Evolutionary conservation across 2,113 vertebrate species (phyloP).

Genomic region (Accipiter cooperii): DNA sequence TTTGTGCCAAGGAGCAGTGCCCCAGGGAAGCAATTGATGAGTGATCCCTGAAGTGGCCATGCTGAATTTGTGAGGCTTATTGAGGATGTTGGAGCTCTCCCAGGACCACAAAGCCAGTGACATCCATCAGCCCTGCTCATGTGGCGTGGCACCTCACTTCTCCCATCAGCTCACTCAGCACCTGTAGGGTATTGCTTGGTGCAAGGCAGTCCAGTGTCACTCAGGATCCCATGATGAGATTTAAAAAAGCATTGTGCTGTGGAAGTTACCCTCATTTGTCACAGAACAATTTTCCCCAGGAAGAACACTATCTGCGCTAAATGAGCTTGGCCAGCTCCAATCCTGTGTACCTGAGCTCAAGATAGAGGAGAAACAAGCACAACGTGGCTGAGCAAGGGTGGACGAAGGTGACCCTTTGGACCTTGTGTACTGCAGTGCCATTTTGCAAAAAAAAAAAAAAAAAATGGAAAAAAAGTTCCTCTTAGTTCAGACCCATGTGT

Average conservation of each 20-base stretch:
- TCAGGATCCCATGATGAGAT: background rate
- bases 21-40: background rate
- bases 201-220: background rate
- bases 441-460: background rate
- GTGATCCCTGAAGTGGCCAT: too few relatives aligned
- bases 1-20: background rate
- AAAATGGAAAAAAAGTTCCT: background rate
- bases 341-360: background rate
- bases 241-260: background rate
- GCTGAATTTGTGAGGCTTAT: background rate
- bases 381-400: too few relatives aligned
- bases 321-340: background rate
- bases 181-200: background rate
- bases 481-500: too few relatives aligned
- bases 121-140: background rate
- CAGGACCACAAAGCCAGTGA: background rate
- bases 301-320: background rate
- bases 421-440: background rate
- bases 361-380: background rate
- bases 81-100: background rate
- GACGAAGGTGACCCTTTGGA: background rate
- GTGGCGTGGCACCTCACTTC: background rate
- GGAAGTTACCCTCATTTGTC: background rate
- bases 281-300: background rate
- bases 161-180: background rate